Evolutionary conservation across 2,797 vertebrate species (phyloP).

Genomic region (Antrozous pallidus): DNA sequence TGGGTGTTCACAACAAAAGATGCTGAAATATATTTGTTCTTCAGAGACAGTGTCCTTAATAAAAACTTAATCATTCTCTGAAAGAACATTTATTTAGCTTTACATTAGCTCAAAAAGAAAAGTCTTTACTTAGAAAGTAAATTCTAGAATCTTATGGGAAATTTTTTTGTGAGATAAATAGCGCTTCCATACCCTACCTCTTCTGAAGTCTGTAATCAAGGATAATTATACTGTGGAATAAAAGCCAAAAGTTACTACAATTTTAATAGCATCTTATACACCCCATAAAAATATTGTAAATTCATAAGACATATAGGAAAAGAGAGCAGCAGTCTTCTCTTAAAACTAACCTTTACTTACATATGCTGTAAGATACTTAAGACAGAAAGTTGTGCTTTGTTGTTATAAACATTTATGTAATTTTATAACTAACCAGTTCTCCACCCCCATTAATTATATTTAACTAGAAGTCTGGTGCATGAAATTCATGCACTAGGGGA

Average conservation of each 20-base stretch:
- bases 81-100: conserved; percentile 54
- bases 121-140: conserved; percentile 45
- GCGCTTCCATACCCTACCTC: conserved; percentile 50
- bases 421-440: conserved; percentile 29
- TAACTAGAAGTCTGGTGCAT: background rate
- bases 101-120: conserved; percentile 46
- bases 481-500: no score
- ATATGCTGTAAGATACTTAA: conserved; percentile 29
- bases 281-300: conserved; percentile 70
- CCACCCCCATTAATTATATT: conserved; percentile 30
- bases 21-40: background rate
- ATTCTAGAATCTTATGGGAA: conserved; percentile 34
- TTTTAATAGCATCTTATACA: conserved; percentile 74
- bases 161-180: conserved; percentile 67
- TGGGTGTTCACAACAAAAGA: conserved; percentile 7
- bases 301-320: conserved; percentile 62
- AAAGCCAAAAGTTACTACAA: conserved; percentile 69
- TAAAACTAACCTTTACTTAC: conserved; percentile 33
- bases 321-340: conserved; percentile 57
- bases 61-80: conserved; percentile 28
- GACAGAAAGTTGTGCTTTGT: conserved; percentile 9
- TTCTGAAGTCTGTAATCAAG: conserved; percentile 70
- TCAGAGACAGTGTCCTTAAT: background rate
- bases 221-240: conserved; percentile 74
- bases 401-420: conserved; percentile 31